These are phyloP conservation scores for Temnothorax ravouxi DNA, from an alignment of 2,888 invertebrate species.

Conservation along the genomic window DNA sequence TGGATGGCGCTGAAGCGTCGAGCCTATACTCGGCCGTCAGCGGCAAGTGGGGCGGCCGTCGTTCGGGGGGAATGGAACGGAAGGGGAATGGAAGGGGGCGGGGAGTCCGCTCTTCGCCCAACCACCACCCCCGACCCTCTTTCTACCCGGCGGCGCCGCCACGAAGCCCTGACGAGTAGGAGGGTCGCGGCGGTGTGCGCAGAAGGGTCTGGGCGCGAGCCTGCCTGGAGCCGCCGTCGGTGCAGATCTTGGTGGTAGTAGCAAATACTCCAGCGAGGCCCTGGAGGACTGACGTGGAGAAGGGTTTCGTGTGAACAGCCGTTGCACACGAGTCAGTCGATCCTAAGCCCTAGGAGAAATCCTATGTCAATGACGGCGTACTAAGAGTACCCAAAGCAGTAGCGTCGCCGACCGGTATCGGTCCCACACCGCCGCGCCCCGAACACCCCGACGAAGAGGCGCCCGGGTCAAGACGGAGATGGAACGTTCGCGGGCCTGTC, in stretches of 20 bases:
- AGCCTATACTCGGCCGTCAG: constrained; percentile 78
- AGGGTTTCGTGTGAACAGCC: constrained; percentile 89
- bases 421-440: too few relatives aligned
- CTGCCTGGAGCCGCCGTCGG: constrained; percentile 84
- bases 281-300: constrained; percentile 88
- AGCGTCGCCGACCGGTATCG: too few relatives aligned
- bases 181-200: constrained; percentile 85
- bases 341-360: constrained; percentile 89
- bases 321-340: constrained; percentile 88
- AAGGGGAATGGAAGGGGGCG: too few relatives aligned
- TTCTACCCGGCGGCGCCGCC: constrained; percentile 61
- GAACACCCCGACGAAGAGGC: too few relatives aligned
- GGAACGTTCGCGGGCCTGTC: too few relatives aligned
- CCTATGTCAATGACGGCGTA: too few relatives aligned
- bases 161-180: constrained; percentile 89
- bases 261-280: constrained; percentile 89
- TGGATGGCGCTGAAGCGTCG: constrained; percentile 89
- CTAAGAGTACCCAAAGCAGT: too few relatives aligned
- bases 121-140: too few relatives aligned
- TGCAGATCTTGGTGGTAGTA: constrained; percentile 87
- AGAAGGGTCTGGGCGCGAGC: constrained; percentile 84
- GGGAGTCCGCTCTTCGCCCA: too few relatives aligned
- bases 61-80: too few relatives aligned
- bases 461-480: too few relatives aligned
- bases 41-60: too few relatives aligned